Conservation (phyloP, 1,140 invertebrate genomes). For the Hylaeus volcanicus region DNA sequence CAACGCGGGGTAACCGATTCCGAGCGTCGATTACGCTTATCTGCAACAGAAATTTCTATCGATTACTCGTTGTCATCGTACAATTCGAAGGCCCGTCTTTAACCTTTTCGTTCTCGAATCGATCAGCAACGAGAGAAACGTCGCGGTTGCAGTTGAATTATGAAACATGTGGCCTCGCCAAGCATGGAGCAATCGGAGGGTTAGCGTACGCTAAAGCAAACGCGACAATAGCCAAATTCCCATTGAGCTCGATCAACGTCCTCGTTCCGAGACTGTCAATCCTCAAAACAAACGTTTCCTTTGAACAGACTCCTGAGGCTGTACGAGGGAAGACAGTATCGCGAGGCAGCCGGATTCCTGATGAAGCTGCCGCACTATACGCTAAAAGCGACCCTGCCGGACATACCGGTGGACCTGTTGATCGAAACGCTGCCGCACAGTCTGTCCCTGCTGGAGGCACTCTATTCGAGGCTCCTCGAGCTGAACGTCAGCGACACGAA, state of each 20-base stretch:
- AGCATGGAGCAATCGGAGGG: too few species aligned
- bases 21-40: conserved; percentile 4
- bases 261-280: neutral
- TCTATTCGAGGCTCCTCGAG: conserved; percentile 81
- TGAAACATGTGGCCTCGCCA: too few species aligned
- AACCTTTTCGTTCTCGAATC: too few species aligned
- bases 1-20: neutral
- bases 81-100: too few species aligned
- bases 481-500: conserved; percentile 72
- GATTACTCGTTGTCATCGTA: too few species aligned
- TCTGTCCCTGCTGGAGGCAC: conserved; percentile 90
- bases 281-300: neutral
- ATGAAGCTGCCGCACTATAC: conserved; percentile 87
- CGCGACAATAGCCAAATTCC: too few species aligned
- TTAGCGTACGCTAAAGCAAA: too few species aligned
- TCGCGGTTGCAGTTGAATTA: too few species aligned
- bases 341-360: conserved; percentile 89
- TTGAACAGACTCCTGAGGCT: conserved; percentile 83
- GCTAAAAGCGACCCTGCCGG: conserved; percentile 86
- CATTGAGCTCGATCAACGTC: neutral
- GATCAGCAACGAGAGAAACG: too few species aligned
- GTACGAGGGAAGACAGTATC: conserved; percentile 89
- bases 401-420: conserved; percentile 92
- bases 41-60: too few species aligned
- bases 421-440: conserved; percentile 93